Conservation (phyloP, 2,797 vertebrate species). For the Uromys caudimaculatus region DNA sequence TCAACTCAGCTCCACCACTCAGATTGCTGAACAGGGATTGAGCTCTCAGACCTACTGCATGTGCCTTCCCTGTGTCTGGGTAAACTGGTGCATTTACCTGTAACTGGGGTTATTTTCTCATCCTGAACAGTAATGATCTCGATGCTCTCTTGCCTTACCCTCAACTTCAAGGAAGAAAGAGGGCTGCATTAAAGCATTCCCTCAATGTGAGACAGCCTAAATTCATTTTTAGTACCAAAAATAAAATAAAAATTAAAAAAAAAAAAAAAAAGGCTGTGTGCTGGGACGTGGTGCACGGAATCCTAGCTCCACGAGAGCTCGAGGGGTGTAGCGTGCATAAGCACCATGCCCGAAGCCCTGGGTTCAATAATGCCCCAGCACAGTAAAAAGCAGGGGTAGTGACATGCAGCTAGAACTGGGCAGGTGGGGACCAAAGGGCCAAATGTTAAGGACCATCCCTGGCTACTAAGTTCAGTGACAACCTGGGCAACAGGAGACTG, state of each 20-base stretch:
- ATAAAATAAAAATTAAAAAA: background rate
- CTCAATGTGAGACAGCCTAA: background rate
- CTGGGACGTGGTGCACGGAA: background rate
- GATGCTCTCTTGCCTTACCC: background rate
- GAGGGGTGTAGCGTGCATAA: background rate
- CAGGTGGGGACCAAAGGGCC: background rate
- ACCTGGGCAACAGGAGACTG: background rate
- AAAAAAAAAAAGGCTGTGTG: background rate
- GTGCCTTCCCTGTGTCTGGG: too few species aligned
- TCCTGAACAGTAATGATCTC: background rate
- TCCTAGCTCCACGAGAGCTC: background rate
- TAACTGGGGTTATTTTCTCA: background rate
- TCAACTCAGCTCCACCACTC: rapidly evolving
- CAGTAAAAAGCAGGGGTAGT: too few species aligned
- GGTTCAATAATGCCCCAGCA: too few species aligned
- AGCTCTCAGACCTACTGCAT: background rate
- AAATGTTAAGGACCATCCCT: background rate
- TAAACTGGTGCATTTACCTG: background rate
- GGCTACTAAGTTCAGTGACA: background rate
- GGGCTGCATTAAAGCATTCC: background rate
- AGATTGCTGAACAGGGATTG: background rate
- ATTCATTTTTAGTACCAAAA: background rate
- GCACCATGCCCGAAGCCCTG: background rate
- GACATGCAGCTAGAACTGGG: background rate
- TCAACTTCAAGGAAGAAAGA: background rate